These are phyloP conservation scores for Nephotettix cincticeps DNA, from an alignment of 1,140 invertebrate species.

Conservation along the genomic window DNA sequence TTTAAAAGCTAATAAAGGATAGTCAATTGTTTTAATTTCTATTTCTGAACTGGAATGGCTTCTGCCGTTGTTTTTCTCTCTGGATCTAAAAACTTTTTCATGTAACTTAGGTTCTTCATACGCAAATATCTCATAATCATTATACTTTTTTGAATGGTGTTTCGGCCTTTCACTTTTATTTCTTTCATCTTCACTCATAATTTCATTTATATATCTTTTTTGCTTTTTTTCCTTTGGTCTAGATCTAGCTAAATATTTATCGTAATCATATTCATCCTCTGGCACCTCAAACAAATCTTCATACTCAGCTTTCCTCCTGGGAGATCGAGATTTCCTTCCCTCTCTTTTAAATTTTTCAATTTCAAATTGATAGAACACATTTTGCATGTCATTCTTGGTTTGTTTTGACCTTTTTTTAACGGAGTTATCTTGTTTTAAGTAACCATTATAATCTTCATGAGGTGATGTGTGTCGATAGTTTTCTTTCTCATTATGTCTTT, in stretches of 20 bases:
- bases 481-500: too few relatives aligned
- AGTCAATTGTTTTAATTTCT: neutral
- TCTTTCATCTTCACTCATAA: neutral
- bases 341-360: too few relatives aligned
- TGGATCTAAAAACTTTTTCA: neutral
- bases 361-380: too few relatives aligned
- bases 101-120: neutral
- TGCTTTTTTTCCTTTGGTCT: neutral
- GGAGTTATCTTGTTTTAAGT: too few relatives aligned
- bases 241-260: neutral
- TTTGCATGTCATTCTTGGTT: too few relatives aligned
- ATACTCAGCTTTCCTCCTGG: neutral
- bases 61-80: neutral
- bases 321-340: neutral
- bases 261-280: neutral
- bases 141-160: neutral
- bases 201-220: neutral
- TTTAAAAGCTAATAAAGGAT: constrained; percentile 10
- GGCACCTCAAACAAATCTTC: neutral
- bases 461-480: too few relatives aligned
- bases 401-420: too few relatives aligned
- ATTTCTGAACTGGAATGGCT: neutral
- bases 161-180: neutral
- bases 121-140: neutral
- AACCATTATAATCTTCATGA: too few relatives aligned